A percentile compares a stretch with the other conserved stretches of the same genome.
phyloP scores from a whole-genome alignment of 2,797 vertebrate species.

The Triplophysa yarkandensis region DNA sequence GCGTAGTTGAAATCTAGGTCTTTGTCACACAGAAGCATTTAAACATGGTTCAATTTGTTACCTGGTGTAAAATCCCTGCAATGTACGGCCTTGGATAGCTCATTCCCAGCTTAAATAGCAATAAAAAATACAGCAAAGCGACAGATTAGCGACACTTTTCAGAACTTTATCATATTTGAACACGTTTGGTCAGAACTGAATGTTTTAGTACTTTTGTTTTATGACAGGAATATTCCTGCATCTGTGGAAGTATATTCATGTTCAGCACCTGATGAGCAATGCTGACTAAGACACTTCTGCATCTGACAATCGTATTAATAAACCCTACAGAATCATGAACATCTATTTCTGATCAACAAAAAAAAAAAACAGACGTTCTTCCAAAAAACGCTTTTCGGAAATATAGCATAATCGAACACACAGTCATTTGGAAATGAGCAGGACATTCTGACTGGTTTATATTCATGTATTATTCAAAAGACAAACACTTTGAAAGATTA shows the following conservation, averaged over 20 bases:
- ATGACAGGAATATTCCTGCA: not conserved
- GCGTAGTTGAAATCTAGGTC: not conserved
- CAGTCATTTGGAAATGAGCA: not conserved
- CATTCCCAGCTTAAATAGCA: not conserved
- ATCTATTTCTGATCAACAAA: not conserved
- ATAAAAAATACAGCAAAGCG: not conserved
- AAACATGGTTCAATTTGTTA: no score
- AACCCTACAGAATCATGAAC: conserved; percentile 10
- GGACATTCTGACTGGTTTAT: not conserved
- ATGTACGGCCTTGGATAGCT: not conserved
- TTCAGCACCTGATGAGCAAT: conserved; percentile 28
- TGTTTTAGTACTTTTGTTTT: not conserved
- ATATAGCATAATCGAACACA: conserved; percentile 3
- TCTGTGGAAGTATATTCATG: not conserved
- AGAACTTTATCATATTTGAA: not conserved
- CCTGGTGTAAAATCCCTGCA: not conserved
- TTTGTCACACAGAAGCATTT: not conserved
- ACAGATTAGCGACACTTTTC: no score
- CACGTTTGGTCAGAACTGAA: not conserved
- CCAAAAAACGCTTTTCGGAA: not conserved
- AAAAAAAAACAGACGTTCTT: conserved; percentile 7
- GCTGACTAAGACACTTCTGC: conserved; percentile 12
- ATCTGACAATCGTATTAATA: conserved; percentile 30
- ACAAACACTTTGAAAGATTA: not conserved
- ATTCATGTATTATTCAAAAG: not conserved